These are phyloP conservation scores for Eupristina koningsbergeri DNA, from an alignment of 1,140 invertebrate species.

Conservation along the genomic window DNA sequence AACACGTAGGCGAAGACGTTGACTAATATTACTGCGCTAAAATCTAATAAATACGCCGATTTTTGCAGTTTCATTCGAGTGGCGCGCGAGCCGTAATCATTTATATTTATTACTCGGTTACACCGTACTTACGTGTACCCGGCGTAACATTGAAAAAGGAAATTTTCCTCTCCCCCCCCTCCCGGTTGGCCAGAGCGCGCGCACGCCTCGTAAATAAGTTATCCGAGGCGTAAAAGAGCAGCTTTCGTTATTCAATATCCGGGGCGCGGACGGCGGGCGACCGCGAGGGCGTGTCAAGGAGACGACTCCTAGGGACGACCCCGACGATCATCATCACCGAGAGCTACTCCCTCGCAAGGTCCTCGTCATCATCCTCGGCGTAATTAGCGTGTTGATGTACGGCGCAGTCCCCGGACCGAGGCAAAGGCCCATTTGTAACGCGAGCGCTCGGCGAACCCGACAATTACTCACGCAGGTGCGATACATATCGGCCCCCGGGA, in stretches of 20 bases:
- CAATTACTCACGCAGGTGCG: constrained; percentile 53
- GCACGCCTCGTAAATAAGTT: background rate
- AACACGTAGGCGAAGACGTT: background rate
- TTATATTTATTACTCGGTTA: background rate
- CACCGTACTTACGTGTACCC: background rate
- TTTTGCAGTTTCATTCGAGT: background rate
- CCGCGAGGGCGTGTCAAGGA: background rate
- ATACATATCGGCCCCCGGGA: constrained; percentile 48
- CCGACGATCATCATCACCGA: background rate
- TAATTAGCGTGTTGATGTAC: constrained; percentile 49
- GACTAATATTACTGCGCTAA: background rate
- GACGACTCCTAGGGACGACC: background rate
- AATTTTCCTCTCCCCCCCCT: background rate
- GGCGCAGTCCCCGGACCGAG: constrained; percentile 1
- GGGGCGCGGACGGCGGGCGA: too few relatives aligned
- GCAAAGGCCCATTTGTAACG: constrained; percentile 40
- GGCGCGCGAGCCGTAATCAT: background rate
- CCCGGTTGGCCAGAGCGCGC: too few relatives aligned
- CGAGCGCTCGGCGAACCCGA: constrained; percentile 42
- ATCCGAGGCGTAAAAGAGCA: background rate
- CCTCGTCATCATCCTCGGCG: constrained; percentile 9
- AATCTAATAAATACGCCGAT: background rate
- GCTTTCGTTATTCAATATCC: background rate
- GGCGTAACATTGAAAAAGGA: background rate
- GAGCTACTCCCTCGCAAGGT: background rate